A percentile compares a stretch with the other conserved stretches of the same genome.
Conservation (phyloP, 2,113 vertebrate species). For the Scolopax mira region DNA sequence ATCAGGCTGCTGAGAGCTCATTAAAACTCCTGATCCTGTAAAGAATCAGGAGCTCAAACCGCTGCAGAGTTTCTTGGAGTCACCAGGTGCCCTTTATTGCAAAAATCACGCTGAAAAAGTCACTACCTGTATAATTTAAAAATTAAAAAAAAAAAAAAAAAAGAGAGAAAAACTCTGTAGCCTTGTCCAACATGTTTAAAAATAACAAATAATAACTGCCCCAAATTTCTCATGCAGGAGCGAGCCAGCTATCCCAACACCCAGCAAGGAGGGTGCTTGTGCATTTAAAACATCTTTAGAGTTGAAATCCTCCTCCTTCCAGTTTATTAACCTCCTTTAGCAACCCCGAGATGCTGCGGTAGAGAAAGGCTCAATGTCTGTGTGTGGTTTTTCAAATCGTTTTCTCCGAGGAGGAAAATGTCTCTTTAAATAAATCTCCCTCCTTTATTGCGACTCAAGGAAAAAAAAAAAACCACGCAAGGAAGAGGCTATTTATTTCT, state of each 20-base stretch:
- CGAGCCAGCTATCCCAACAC: conserved; percentile 4
- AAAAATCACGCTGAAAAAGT: conserved; percentile 9
- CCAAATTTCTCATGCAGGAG: background rate
- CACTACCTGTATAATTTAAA: background rate
- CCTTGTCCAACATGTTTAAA: background rate
- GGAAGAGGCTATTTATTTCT: conserved; percentile 67
- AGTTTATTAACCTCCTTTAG: conserved; percentile 30
- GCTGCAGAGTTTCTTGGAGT: background rate
- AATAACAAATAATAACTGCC: conserved; percentile 42
- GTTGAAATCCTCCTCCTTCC: background rate
- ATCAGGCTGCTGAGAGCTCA: conserved; percentile 3
- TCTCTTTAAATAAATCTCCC: conserved; percentile 59
- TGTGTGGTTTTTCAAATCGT: conserved; percentile 58
- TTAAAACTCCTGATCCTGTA: background rate
- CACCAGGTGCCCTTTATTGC: background rate
- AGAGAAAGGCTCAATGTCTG: conserved; percentile 57
- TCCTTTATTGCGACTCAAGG: background rate
- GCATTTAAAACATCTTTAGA: background rate
- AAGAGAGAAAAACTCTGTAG: background rate
- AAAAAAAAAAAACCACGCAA: background rate
- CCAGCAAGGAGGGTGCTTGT: background rate
- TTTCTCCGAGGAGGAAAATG: conserved; percentile 64
- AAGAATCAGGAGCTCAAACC: background rate
- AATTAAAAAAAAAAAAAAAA: background rate
- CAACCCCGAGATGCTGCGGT: conserved; percentile 22